These are phyloP conservation scores for Limnothrissa miodon DNA, from an alignment of 2,113 vertebrate genomes.

Conservation along the genomic window DNA sequence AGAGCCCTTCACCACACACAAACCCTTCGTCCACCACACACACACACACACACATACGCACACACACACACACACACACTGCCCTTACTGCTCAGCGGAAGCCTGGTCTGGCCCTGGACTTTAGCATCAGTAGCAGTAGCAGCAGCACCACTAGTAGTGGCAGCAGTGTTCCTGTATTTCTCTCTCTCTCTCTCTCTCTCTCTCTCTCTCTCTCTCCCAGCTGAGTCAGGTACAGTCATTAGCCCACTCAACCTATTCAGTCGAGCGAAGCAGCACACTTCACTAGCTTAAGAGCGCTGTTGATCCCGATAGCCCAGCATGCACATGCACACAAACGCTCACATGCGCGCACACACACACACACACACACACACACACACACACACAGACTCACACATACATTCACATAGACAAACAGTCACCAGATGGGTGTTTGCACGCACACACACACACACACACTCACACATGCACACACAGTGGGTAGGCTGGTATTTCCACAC, in stretches of 20 bases:
- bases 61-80: not conserved
- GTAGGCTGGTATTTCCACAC: not conserved
- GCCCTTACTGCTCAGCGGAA: not conserved
- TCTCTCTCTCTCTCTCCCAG: too few species aligned
- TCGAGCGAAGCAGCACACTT: not conserved
- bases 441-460: not conserved
- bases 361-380: not conserved
- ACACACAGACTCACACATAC: not conserved
- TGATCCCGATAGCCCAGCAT: not conserved
- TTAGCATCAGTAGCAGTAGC: too few species aligned
- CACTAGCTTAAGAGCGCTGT: not conserved
- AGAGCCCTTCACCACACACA: conserved; percentile 17
- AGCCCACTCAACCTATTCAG: not conserved
- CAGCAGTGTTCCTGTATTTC: too few species aligned
- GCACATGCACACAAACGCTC: not conserved
- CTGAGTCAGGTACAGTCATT: not conserved
- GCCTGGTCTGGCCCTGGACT: too few species aligned
- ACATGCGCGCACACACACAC: not conserved
- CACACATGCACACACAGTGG: not conserved
- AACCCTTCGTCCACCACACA: not conserved
- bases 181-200: too few species aligned
- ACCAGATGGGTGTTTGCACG: too few species aligned
- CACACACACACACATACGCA: not conserved
- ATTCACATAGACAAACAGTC: not conserved
- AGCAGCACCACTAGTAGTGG: not conserved